A percentile compares a stretch with the other conserved stretches of the same genome.
Conservation (phyloP, 2,113 vertebrate genomes). For the Anhinga rufa region DNA sequence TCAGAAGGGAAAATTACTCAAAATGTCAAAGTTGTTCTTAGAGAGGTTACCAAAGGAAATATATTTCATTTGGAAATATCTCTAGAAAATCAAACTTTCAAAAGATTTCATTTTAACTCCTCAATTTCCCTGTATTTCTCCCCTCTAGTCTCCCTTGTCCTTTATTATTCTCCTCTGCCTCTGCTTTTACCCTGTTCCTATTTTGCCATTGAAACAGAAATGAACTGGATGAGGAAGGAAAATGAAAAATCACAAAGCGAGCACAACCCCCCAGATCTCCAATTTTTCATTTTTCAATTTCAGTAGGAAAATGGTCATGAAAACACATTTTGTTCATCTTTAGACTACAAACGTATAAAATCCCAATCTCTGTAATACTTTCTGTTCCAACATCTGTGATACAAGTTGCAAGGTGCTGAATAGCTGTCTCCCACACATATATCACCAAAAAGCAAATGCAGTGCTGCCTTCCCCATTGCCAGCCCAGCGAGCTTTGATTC, state of each 20-base stretch:
- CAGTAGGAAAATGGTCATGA: background rate
- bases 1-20: background rate
- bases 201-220: background rate
- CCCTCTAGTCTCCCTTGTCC: background rate
- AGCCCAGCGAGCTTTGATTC: background rate
- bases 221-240: background rate
- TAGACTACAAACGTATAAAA: background rate
- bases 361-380: background rate
- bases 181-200: background rate
- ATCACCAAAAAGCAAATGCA: background rate
- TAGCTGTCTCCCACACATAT: rapidly evolving
- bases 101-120: background rate
- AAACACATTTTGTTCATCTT: background rate
- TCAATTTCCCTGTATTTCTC: background rate
- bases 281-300: conserved; percentile 27
- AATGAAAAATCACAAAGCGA: background rate
- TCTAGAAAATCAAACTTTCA: background rate
- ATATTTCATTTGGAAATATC: background rate
- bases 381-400: background rate
- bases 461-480: background rate
- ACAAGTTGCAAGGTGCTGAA: background rate
- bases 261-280: background rate
- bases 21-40: background rate
- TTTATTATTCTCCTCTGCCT: background rate
- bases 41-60: background rate